A percentile compares a stretch with the other conserved stretches of the same genome.
These are phyloP conservation scores for Lepidochitona cinerea DNA, from an alignment of 2,888 invertebrate genomes.

Conservation along the genomic window DNA sequence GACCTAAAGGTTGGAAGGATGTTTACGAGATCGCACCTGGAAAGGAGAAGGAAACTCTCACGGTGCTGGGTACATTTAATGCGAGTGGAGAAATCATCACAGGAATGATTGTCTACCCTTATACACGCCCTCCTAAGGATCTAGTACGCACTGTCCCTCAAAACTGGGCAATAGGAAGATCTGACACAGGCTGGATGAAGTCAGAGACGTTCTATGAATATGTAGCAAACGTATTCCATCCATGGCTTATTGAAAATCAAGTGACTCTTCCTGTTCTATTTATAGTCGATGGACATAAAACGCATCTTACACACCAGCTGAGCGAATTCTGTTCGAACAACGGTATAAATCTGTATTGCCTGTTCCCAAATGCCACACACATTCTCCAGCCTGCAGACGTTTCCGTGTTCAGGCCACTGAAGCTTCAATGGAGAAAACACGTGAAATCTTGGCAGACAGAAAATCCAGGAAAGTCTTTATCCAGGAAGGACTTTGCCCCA, in stretches of 20 bases:
- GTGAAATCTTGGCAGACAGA: too few relatives aligned
- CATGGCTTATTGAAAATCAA: background rate
- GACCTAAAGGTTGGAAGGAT: constrained; percentile 7
- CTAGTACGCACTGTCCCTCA: background rate
- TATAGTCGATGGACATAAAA: constrained; percentile 5
- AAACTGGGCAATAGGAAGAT: background rate
- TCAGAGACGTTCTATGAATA: constrained; percentile 7
- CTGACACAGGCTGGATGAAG: constrained; percentile 4
- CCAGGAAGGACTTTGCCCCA: too few relatives aligned
- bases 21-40: background rate
- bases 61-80: constrained; percentile 4
- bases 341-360: constrained; percentile 27
- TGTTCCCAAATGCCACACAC: constrained; percentile 24
- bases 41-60: constrained; percentile 7
- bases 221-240: constrained; percentile 5
- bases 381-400: constrained; percentile 25
- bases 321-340: constrained; percentile 8
- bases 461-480: too few relatives aligned
- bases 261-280: constrained; percentile 4
- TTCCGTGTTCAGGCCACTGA: constrained; percentile 24
- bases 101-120: constrained; percentile 6
- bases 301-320: background rate
- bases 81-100: background rate
- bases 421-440: constrained; percentile 28
- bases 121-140: background rate